Evolutionary conservation across 1,140 invertebrate genomes (phyloP), one percentile per base, ranked within the genome.

Genomic region (Leptinotarsa undecemlineata): DNA sequence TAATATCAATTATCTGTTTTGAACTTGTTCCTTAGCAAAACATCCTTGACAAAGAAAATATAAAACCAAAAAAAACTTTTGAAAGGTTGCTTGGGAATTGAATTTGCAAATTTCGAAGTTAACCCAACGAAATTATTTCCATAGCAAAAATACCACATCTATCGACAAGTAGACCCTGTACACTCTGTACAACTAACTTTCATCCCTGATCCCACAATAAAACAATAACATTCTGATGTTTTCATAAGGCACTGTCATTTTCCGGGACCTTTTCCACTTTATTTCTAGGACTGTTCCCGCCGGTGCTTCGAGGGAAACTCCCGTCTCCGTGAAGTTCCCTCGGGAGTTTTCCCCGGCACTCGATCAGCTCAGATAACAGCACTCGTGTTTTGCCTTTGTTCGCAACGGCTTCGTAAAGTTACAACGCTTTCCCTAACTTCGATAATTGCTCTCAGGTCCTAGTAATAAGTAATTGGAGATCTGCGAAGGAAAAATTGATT

Each of bases 291-390:
- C 73, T 57, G 48, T 48, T 74, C n/a, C 33, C 19, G 51, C 14
- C 47, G 51, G n/a, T 57, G 20, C 72, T 68, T 68, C 42, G 15
- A 4, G 61, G 63, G 69, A 62, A 48, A n/a, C 63, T 26, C 6
- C 14, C 60, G 26, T 47, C 20, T 72, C 62, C 17, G 15, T 64
- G 51, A 19, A 57, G n/a, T 26, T 64, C 78, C 75, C 78, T 63
- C 51, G 78, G 74, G 79, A 79, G 20, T 79, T 76, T 71, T 72
- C 73, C 75, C 78, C 71, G 63, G 76, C 74, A 79, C 76, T 79
- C 79, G 79, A 81, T 81, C 79, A 81, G 75, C 78, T 81, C 78
- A 77, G 79, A 81, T 81, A 81, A 81, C 79, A 76, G 73, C 79
- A 79, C 78, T 81, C 79, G 71, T 79, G 78, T 79, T 77, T 78